These are phyloP conservation scores for Phenganax stokvisi DNA, from an alignment of 92 coral and sea anemone species.

Conservation along the genomic window DNA sequence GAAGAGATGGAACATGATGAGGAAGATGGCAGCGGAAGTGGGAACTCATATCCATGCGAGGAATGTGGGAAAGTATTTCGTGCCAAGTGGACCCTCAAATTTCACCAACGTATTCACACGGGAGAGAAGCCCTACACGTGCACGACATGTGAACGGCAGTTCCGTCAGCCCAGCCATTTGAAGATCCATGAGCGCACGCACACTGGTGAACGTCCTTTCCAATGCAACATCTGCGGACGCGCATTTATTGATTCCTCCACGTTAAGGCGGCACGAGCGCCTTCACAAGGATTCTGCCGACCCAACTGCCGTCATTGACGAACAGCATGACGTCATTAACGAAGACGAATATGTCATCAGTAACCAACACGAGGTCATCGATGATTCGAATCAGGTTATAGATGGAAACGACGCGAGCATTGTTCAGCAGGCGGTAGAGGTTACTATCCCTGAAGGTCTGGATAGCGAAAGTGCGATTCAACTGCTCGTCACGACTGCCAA, in stretches of 20 bases:
- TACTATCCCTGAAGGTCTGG: background rate
- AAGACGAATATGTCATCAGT: background rate
- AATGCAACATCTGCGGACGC: slow-evolving; percentile 33
- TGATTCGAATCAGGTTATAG: background rate
- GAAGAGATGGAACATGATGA: background rate
- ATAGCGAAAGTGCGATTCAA: background rate
- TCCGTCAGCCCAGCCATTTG: slow-evolving; percentile 35
- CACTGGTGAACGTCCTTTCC: slow-evolving; percentile 31
- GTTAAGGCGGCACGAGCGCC: slow-evolving; percentile 24
- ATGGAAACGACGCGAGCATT: slow-evolving; percentile 5
- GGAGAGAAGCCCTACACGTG: slow-evolving; percentile 41
- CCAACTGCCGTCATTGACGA: slow-evolving; percentile 22
- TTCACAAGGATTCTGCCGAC: slow-evolving; percentile 38
- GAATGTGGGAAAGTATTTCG: slow-evolving; percentile 34
- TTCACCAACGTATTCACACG: slow-evolving; percentile 29
- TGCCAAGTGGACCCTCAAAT: slow-evolving; percentile 39
- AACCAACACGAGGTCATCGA: slow-evolving; percentile 1
- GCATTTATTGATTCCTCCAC: slow-evolving; percentile 41
- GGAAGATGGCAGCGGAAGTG: slow-evolving; percentile 20
- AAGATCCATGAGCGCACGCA: slow-evolving; percentile 38
- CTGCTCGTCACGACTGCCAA: slow-evolving; percentile 12
- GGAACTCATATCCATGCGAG: slow-evolving; percentile 19
- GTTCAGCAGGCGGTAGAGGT: slow-evolving; percentile 12
- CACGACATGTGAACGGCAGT: slow-evolving; percentile 42
- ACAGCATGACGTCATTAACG: slow-evolving; percentile 5